A percentile compares a stretch with the other conserved stretches of the same genome.
These are phyloP conservation scores for Nomada fabriciana DNA, from an alignment of 2,888 invertebrate species.

Conservation along the genomic window DNA sequence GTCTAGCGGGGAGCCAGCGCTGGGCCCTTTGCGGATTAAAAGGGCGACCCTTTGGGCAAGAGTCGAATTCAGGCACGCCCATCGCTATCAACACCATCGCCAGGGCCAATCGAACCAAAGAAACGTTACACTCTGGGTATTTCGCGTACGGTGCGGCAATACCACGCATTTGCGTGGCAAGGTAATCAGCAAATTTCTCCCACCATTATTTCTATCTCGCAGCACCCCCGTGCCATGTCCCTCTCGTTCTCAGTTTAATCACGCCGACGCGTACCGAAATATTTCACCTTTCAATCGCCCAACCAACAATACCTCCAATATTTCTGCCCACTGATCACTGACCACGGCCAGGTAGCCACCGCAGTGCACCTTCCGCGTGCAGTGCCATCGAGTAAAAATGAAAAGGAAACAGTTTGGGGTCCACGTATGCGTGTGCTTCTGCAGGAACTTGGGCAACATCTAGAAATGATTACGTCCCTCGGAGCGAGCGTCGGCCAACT, in stretches of 20 bases:
- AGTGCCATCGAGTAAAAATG: not conserved
- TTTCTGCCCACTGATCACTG: slow-evolving; percentile 7
- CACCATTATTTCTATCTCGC: not conserved
- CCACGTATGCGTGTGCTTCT: slow-evolving; percentile 12
- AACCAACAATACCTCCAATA: slow-evolving; percentile 56
- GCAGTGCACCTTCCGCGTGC: not conserved
- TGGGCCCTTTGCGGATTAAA: slow-evolving; percentile 89
- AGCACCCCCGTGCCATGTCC: not conserved
- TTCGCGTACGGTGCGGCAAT: slow-evolving; percentile 88
- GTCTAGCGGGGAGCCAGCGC: slow-evolving; percentile 85
- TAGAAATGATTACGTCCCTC: slow-evolving; percentile 82
- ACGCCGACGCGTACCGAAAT: slow-evolving; percentile 46
- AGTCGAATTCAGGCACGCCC: slow-evolving; percentile 86
- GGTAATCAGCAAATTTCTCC: slow-evolving; percentile 82
- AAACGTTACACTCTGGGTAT: slow-evolving; percentile 90
- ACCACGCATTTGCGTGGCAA: slow-evolving; percentile 87
- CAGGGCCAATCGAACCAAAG: slow-evolving; percentile 79
- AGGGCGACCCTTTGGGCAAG: slow-evolving; percentile 92
- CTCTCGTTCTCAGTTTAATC: slow-evolving; percentile 48
- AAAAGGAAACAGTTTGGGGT: not conserved
- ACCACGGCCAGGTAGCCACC: slow-evolving; percentile 48
- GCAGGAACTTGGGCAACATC: slow-evolving; percentile 82
- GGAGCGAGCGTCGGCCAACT: slow-evolving; percentile 87
- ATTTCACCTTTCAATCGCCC: slow-evolving; percentile 40
- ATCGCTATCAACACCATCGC: slow-evolving; percentile 82